Evolutionary conservation across 2,888 invertebrate species (phyloP).

Genomic region (Machimus atricapillus): DNA sequence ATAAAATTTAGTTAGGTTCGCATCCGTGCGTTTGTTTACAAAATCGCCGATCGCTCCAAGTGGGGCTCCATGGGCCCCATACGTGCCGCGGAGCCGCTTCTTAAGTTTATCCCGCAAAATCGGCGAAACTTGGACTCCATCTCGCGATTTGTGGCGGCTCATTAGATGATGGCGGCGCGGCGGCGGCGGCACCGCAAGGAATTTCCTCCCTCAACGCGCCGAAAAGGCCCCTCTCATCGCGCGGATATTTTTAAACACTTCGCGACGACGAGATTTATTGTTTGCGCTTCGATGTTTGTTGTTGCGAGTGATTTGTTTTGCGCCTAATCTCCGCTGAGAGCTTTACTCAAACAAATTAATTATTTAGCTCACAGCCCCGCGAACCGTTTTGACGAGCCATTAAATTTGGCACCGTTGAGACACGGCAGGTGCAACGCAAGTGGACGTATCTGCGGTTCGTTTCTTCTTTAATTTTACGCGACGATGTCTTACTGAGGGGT

Average conservation of each 20-base stretch:
- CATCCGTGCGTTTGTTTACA: conserved; percentile 32
- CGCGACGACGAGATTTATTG: conserved; percentile 20
- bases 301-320: conserved; percentile 3
- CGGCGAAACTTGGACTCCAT: background rate
- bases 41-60: conserved; percentile 10
- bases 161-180: background rate
- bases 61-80: background rate
- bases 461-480: background rate
- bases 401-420: background rate
- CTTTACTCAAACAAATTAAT: conserved; percentile 13
- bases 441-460: background rate
- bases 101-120: background rate
- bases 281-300: conserved; percentile 13
- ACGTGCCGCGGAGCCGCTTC: background rate
- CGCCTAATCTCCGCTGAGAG: background rate
- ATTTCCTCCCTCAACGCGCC: background rate
- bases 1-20: conserved; percentile 29
- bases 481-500: background rate
- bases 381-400: background rate
- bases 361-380: background rate
- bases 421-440: background rate
- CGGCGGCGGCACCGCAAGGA: background rate
- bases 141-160: background rate
- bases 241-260: conserved; percentile 7
- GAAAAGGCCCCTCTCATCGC: background rate